Conservation (phyloP, 2,797 vertebrate genomes). For the Galago senegalensis region DNA sequence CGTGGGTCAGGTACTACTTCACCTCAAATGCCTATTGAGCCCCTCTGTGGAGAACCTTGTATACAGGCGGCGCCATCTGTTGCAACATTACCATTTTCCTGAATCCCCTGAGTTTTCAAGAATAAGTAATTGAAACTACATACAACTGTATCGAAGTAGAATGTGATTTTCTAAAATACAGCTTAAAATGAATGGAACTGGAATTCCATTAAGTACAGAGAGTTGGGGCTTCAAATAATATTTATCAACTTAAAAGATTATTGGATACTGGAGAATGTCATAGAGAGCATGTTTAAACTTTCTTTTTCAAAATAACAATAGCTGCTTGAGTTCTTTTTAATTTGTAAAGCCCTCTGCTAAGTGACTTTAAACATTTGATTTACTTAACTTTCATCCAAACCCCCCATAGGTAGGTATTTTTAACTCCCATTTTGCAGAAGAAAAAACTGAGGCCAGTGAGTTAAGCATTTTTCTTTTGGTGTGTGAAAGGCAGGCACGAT, state of each 20-base stretch:
- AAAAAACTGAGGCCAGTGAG: neutral
- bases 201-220: neutral
- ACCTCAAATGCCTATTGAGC: neutral
- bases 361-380: neutral
- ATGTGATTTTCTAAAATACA: neutral
- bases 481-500: neutral
- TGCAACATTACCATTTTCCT: neutral
- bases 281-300: neutral
- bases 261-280: neutral
- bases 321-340: neutral
- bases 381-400: slow-evolving; percentile 1
- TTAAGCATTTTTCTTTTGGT: neutral
- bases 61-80: fast-evolving
- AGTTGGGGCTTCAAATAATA: neutral
- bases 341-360: neutral
- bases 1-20: neutral
- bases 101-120: neutral
- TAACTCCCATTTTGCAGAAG: neutral
- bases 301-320: neutral
- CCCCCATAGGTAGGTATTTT: neutral
- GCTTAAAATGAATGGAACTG: neutral
- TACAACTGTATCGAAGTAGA: neutral
- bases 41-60: neutral
- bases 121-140: neutral
- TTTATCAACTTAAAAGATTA: neutral